Conservation (phyloP, 2,888 invertebrate genomes). For the Tipula helvola region DNA sequence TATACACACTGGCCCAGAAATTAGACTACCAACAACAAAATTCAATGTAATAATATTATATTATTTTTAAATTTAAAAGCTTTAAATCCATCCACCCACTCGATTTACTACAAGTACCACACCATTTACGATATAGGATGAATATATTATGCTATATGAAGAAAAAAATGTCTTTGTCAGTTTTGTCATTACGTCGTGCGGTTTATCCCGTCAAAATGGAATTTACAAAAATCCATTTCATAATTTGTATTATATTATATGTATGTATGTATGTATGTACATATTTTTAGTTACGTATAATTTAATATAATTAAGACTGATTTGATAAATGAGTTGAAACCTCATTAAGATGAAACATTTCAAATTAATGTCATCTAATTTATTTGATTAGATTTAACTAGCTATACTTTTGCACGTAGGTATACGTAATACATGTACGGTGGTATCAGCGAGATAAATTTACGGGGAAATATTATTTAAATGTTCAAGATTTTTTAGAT, state of each 20-base stretch:
- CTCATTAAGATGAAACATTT: not conserved
- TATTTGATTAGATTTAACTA: not conserved
- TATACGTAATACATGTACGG: not conserved
- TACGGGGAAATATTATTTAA: not conserved
- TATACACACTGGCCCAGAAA: not conserved
- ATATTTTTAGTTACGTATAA: not conserved
- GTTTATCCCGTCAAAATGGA: not conserved
- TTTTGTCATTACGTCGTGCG: not conserved
- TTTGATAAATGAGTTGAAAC: not conserved
- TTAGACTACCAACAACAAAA: not conserved
- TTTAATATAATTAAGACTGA: conserved; percentile 4
- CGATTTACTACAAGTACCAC: not conserved
- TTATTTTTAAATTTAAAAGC: not conserved
- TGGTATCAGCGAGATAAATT: not conserved
- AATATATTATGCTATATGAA: not conserved
- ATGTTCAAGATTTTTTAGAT: not conserved
- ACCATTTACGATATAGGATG: not conserved
- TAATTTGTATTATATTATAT: not conserved
- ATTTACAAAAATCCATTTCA: not conserved
- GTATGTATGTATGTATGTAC: not conserved
- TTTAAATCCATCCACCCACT: not conserved
- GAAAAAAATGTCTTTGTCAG: not conserved
- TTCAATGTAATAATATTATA: not conserved
- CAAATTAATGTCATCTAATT: not conserved
- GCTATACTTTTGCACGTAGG: not conserved